Evolutionary conservation across 2,113 vertebrate species (phyloP), one percentile per base, ranked within the genome.

Genomic region (Chaetodon auriga): DNA sequence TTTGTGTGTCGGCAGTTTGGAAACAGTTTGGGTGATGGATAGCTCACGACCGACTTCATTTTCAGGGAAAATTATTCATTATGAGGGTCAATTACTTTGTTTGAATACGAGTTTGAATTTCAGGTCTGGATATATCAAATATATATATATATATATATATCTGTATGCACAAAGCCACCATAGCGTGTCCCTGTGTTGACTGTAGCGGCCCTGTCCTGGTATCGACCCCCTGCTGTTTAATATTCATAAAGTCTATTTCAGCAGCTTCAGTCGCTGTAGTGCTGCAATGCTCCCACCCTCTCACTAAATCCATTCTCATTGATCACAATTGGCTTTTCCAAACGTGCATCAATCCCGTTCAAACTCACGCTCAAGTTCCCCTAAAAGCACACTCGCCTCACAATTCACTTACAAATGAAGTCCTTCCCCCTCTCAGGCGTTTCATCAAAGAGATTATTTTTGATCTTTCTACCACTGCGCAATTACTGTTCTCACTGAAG

Each of bases 171-270:
- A 38, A 71, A 69, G 51, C 57, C 14, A 84, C 64, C 61, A 55
- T n/a, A 58, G 63, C 13, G 36, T 83, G 84, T 85, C 77, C 66
- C 83, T 57, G 76, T 81, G 81, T 88, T 87, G 92, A 86, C 83
- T 90, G 81, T 86, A 78, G 91, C 79, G 81, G 79, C 70, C 72
- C 78, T 85, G 79, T 92, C 88, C 80, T 48, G 5, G 41, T 93
- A 95, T 96, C 91, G 93, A 95, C 92, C 92, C 79, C 73, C 18
- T 78, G 53, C 86, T 92, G 74, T 91, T 95, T 95, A 96, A 95
- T 96, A 96, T 96, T 95, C 94, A 95, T 95, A 94, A 95, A 95
- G 94, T 93, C 93, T 91, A 92, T 96, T 95, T 94, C 93, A 93
- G 93, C 93, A 90, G 89, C 84, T 91, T 92, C 81, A 80, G 88